Evolutionary conservation across 2,113 vertebrate species (phyloP).

Genomic region (Shinisaurus crocodilurus): DNA sequence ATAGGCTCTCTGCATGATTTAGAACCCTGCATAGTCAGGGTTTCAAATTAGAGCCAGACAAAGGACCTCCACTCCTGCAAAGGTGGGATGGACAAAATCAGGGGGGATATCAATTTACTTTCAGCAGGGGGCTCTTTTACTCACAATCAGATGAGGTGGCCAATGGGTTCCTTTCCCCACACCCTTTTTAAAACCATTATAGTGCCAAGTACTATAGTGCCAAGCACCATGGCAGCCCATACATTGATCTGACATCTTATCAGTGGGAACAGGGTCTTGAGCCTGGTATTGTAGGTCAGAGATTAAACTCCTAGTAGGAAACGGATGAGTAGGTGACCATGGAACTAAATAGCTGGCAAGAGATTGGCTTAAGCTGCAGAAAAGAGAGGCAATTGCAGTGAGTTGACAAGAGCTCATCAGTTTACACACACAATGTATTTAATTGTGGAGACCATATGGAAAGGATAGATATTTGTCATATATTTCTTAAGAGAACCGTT

Average conservation of each 20-base stretch:
- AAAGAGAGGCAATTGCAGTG: not conserved
- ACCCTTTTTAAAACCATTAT: too few species aligned
- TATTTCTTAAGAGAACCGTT: conserved; percentile 19
- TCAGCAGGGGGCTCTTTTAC: not conserved
- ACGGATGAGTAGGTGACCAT: not conserved
- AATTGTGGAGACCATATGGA: not conserved
- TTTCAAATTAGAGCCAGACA: not conserved
- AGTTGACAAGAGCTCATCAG: not conserved
- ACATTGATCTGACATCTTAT: not conserved
- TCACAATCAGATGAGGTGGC: not conserved
- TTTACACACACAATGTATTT: not conserved
- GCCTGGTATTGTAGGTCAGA: not conserved
- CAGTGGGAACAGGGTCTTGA: not conserved
- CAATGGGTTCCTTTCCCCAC: not conserved
- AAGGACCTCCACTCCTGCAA: not conserved
- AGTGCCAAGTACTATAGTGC: too few species aligned
- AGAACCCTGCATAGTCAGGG: not conserved
- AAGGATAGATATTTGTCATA: not conserved
- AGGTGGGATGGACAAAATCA: not conserved
- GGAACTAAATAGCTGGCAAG: not conserved
- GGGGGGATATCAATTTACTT: not conserved
- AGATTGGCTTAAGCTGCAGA: not conserved
- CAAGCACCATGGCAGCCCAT: not conserved
- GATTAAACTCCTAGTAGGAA: not conserved
- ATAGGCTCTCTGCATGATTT: too few species aligned